These are phyloP conservation scores for Blomia tropicalis DNA, from an alignment of 2,888 invertebrate species.

Conservation along the genomic window DNA sequence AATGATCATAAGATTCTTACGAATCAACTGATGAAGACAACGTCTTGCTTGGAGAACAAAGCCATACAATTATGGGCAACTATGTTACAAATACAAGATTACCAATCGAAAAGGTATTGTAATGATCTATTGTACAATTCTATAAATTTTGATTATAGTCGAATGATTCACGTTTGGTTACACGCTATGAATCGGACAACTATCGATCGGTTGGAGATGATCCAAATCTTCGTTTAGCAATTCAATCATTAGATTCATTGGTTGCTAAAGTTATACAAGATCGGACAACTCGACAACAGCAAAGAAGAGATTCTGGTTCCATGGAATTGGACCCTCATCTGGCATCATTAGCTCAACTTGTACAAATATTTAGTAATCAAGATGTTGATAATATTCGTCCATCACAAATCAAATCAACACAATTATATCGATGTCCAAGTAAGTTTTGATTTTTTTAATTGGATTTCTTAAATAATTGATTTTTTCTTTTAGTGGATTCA, in stretches of 20 bases:
- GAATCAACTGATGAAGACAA: too few species aligned
- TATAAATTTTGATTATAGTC: too few species aligned
- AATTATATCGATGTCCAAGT: not conserved
- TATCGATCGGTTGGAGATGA: not conserved
- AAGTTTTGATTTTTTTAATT: not conserved
- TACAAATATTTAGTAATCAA: too few species aligned
- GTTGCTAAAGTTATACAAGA: not conserved
- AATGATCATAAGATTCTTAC: too few species aligned
- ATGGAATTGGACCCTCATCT: not conserved
- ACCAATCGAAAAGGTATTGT: too few species aligned
- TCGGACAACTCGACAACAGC: too few species aligned
- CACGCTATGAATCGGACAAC: not conserved
- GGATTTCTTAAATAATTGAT: not conserved
- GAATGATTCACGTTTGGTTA: not conserved
- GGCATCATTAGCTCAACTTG: not conserved
- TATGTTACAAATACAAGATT: too few species aligned
- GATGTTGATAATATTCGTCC: too few species aligned
- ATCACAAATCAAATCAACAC: not conserved
- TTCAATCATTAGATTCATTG: slow-evolving; percentile 6
- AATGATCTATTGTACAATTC: too few species aligned
- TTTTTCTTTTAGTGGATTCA: not conserved
- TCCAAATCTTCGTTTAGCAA: not conserved
- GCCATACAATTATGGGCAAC: too few species aligned
- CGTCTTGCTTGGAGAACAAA: too few species aligned
- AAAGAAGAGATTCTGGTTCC: not conserved